phyloP scores from a whole-genome alignment of 1,140 invertebrate genomes.

The Drosophila truncata region DNA sequence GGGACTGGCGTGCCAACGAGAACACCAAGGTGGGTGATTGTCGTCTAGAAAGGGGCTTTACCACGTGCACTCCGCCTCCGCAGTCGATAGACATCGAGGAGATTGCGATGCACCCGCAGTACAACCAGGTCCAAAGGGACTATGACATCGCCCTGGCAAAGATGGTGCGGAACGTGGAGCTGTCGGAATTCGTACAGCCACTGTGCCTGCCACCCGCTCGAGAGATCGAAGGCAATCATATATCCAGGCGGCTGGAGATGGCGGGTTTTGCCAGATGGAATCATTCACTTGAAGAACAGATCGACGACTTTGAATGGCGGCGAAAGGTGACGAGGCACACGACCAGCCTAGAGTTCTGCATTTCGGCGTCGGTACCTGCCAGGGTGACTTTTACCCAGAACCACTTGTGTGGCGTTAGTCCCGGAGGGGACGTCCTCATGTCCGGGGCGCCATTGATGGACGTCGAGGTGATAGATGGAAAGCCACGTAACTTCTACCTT shows the following conservation, averaged over 20 bases:
- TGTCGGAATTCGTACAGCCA: slow-evolving; percentile 18
- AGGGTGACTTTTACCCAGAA: background rate
- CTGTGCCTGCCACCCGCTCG: slow-evolving; percentile 24
- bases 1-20: slow-evolving; percentile 3
- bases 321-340: slow-evolving; percentile 13
- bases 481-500: slow-evolving; percentile 15
- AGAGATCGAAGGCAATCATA: slow-evolving; percentile 5
- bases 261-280: background rate
- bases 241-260: slow-evolving; percentile 18
- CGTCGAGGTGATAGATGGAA: slow-evolving; percentile 7
- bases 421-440: background rate
- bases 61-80: slow-evolving; percentile 12
- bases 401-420: slow-evolving; percentile 20
- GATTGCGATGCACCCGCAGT: slow-evolving; percentile 26
- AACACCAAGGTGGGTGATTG: slow-evolving; percentile 2
- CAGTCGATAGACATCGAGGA: slow-evolving; percentile 13
- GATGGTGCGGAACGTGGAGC: slow-evolving; percentile 1
- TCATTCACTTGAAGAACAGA: background rate
- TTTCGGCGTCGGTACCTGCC: accelerated
- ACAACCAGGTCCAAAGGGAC: background rate
- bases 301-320: slow-evolving; percentile 6
- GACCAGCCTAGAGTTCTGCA: slow-evolving; percentile 15
- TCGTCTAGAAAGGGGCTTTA: background rate
- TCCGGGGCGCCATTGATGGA: slow-evolving; percentile 33
- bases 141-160: slow-evolving; percentile 32